Conservation (phyloP, 1,140 invertebrate species). For the Gryllus bimaculatus region DNA sequence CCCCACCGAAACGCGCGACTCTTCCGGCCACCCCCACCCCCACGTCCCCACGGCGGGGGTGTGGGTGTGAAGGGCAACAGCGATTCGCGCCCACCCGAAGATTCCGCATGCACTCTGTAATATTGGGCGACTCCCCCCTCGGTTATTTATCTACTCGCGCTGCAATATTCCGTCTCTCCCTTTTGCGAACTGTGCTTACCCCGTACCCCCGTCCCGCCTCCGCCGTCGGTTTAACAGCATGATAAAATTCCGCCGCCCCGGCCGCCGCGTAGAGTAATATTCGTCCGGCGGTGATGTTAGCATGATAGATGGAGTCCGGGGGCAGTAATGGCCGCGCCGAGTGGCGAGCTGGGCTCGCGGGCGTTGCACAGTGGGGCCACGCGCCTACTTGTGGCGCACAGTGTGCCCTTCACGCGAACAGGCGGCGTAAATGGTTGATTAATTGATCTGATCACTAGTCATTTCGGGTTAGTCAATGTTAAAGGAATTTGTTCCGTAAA, state of each 20-base stretch:
- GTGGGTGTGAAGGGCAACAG: too few relatives aligned
- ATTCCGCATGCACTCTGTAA: not conserved
- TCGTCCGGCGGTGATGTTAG: not conserved
- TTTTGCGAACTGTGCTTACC: too few relatives aligned
- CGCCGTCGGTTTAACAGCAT: not conserved
- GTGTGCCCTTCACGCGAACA: too few relatives aligned
- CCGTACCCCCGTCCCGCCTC: too few relatives aligned
- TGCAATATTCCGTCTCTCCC: not conserved
- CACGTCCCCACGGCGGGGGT: too few relatives aligned
- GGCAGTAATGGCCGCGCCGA: not conserved
- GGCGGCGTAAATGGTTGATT: too few relatives aligned
- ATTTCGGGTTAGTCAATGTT: too few relatives aligned
- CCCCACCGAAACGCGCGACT: not conserved
- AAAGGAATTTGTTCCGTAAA: too few relatives aligned
- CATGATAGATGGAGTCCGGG: not conserved
- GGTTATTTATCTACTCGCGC: not conserved
- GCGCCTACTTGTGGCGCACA: too few relatives aligned
- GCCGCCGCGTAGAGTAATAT: not conserved
- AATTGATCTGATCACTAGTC: too few relatives aligned
- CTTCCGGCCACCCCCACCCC: not conserved
- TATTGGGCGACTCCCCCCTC: not conserved
- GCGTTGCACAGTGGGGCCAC: too few relatives aligned
- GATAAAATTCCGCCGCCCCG: not conserved
- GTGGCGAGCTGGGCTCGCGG: not conserved
- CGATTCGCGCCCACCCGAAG: not conserved